Conservation (phyloP, 1,140 invertebrate species). For the Hylaeus anthracinus region DNA sequence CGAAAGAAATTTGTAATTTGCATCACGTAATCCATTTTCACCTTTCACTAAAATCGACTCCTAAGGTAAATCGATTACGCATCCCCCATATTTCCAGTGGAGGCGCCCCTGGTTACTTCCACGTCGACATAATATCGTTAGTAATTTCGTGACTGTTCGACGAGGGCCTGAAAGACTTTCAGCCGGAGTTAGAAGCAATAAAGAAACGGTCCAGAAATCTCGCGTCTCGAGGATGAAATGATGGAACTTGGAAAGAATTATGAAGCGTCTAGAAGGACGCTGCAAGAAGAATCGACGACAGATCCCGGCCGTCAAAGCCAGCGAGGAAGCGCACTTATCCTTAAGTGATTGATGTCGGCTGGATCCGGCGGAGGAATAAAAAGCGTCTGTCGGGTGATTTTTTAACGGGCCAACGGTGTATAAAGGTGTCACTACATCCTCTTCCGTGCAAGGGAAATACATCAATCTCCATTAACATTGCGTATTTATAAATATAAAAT, state of each 20-base stretch:
- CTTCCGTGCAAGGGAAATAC: slow-evolving; percentile 1
- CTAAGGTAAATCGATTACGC: too few relatives aligned
- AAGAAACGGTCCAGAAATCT: slow-evolving; percentile 35
- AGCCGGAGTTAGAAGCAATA: slow-evolving; percentile 7
- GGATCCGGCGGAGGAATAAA: slow-evolving; percentile 52
- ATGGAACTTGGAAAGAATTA: slow-evolving; percentile 64
- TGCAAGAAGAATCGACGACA: slow-evolving; percentile 71
- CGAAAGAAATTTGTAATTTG: too few relatives aligned
- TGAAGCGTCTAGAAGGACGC: slow-evolving; percentile 54
- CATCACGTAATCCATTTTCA: too few relatives aligned
- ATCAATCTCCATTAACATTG: slow-evolving; percentile 37
- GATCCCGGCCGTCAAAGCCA: slow-evolving; percentile 67
- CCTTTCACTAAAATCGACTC: too few relatives aligned
- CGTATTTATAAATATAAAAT: not conserved
- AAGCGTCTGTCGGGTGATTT: slow-evolving; percentile 54
- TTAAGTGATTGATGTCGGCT: slow-evolving; percentile 66
- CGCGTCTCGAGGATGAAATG: slow-evolving; percentile 59
- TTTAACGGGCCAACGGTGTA: slow-evolving; percentile 54
- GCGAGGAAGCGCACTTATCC: slow-evolving; percentile 59
- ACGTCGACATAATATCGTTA: not conserved
- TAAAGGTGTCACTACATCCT: slow-evolving; percentile 15
- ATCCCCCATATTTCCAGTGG: not conserved
- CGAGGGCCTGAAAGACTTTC: not conserved
- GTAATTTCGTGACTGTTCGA: not conserved
- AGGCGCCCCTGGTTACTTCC: not conserved